phyloP scores from a whole-genome alignment of 2,797 vertebrate genomes.

The Eidolon dupreanum region DNA sequence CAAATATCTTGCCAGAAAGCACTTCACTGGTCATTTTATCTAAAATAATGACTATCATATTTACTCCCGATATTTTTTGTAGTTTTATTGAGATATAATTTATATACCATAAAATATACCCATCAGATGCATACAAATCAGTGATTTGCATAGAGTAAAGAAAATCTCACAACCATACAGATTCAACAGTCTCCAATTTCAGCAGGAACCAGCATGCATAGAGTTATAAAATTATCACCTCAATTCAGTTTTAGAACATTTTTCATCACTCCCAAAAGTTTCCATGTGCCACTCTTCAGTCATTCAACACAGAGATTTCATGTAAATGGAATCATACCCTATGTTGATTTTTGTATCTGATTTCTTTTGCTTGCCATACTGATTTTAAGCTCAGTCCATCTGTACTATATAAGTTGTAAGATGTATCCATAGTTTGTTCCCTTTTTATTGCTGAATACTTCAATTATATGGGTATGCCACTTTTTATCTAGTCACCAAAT shows the following conservation, averaged over 20 bases:
- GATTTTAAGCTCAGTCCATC: background rate
- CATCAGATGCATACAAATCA: background rate
- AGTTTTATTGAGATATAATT: conserved; percentile 22
- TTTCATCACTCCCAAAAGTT: background rate
- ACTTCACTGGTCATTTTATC: background rate
- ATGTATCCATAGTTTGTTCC: background rate
- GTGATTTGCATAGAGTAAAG: background rate
- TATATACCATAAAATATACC: background rate
- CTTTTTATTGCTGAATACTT: background rate
- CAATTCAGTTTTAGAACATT: conserved; percentile 4
- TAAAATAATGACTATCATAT: background rate
- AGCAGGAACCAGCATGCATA: background rate
- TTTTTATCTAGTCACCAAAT: conserved; percentile 1
- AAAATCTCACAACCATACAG: background rate
- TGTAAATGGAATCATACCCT: background rate
- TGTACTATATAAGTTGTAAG: background rate
- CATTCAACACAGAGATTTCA: background rate
- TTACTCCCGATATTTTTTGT: background rate
- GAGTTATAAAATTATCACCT: background rate
- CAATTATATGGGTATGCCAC: background rate
- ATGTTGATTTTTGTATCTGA: background rate
- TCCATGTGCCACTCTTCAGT: background rate
- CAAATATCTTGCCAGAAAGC: background rate
- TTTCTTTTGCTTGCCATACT: background rate
- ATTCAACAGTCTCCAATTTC: background rate